Conservation (phyloP, 2,113 vertebrate species). For the Seriola quinqueradiata region DNA sequence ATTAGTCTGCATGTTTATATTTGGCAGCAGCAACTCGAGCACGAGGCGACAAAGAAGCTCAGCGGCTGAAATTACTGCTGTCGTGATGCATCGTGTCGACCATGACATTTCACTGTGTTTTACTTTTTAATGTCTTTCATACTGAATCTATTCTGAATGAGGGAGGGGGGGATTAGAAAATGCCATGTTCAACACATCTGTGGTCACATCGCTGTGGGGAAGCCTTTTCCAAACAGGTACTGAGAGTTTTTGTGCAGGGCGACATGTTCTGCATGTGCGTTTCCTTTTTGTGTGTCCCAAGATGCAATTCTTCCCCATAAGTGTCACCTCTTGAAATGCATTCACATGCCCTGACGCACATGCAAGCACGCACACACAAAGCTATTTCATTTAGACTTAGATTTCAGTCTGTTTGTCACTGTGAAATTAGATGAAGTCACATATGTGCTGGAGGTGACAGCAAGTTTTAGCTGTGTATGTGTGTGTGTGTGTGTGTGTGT, state of each 20-base stretch:
- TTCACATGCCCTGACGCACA: not conserved
- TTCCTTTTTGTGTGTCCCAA: too few species aligned
- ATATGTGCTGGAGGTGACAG: conserved; percentile 29
- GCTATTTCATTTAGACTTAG: not conserved
- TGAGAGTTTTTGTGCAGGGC: not conserved
- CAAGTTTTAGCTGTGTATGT: conserved; percentile 1
- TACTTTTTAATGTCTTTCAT: conserved; percentile 31
- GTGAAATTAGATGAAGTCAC: conserved; percentile 60
- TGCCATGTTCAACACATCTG: conserved; percentile 27
- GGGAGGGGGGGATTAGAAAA: conserved; percentile 12
- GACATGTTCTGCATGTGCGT: not conserved
- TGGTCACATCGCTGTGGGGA: not conserved
- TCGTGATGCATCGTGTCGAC: not conserved
- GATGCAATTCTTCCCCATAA: too few species aligned
- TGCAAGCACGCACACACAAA: not conserved
- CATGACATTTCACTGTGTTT: conserved; percentile 23
- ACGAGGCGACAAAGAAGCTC: conserved; percentile 35
- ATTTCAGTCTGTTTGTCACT: conserved; percentile 23
- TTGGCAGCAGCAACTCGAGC: conserved; percentile 32
- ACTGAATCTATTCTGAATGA: not conserved
- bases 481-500: not conserved
- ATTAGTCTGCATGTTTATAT: conserved; percentile 47
- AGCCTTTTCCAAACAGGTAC: conserved; percentile 3
- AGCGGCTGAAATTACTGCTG: conserved; percentile 20
- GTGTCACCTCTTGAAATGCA: not conserved